Evolutionary conservation across 2,888 invertebrate species (phyloP), one percentile per base, ranked within the genome.

Genomic region (Tethea ocularis): DNA sequence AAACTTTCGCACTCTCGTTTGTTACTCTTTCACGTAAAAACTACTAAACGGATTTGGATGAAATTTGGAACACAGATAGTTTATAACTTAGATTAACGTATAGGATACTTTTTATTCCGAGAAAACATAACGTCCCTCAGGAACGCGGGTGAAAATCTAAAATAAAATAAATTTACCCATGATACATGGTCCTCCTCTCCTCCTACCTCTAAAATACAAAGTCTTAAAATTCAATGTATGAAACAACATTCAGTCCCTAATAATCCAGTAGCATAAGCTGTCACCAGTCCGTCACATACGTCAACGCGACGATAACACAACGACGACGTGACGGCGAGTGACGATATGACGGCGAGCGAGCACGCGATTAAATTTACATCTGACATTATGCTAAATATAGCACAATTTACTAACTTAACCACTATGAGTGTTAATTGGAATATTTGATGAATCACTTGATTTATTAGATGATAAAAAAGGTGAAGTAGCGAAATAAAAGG

Each of bases 301-400:
- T 46, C 46, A 46, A 20, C 46, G 46, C 46, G 46, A 3, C 46
- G 46, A 20, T 46, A 46, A 46, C 46, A 10, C 17, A 15, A 1
- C 41, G 41, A 17, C 41, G 41, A n/a, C 15, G 41, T 15, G n/a
- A n/a, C n/a, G n/a, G n/a, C n/a, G n/a, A n/a, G 24, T 20, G 46
- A 20, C 46, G 46, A 20, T 0, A 20, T 7, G 46, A 17, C 17
- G 46, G 46, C 46, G 46, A 46, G 46, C 46, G 7, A 46, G 15
- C 46, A 46, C 46, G 46, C 46, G 20, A 46, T 46, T 46, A 46
- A 46, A 46, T 46, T 46, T 46, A 46, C 46, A 46, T 20, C 20
- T 20, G 46, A 46, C 20, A 46, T 46, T 46, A 46, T 46, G 46
- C 10, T 46, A 46, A 46, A 46, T 46, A 46, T 20, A 10, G 17